phyloP scores from a whole-genome alignment of 2,113 vertebrate genomes.

The Cyprinus carpio region DNA sequence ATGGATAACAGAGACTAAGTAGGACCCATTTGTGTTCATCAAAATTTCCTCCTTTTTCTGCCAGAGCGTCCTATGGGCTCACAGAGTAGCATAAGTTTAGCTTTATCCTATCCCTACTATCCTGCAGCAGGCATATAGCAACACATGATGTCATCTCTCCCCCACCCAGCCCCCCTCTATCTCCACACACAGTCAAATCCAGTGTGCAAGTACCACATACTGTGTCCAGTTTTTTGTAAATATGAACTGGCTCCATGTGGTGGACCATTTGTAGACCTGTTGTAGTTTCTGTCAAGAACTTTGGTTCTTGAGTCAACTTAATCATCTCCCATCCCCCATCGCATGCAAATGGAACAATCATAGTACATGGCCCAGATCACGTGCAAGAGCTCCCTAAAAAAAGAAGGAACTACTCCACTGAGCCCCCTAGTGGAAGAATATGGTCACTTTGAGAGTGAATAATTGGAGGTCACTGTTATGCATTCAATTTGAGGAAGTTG shows the following conservation, averaged over 20 bases:
- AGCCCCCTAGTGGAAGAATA: slow-evolving; percentile 56
- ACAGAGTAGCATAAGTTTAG: slow-evolving; percentile 68
- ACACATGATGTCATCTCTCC: slow-evolving; percentile 81
- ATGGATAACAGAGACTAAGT: neutral
- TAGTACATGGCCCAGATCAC: slow-evolving; percentile 52
- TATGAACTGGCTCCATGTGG: slow-evolving; percentile 15
- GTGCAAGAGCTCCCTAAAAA: slow-evolving; percentile 25
- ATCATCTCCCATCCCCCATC: slow-evolving; percentile 46
- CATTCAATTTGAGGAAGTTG: neutral
- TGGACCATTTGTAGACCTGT: slow-evolving; percentile 36
- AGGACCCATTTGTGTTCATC: neutral
- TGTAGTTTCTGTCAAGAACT: slow-evolving; percentile 31
- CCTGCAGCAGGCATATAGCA: slow-evolving; percentile 80
- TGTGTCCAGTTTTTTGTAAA: slow-evolving; percentile 28
- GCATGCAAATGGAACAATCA: slow-evolving; percentile 60
- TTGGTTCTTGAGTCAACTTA: slow-evolving; percentile 20
- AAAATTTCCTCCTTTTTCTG: slow-evolving; percentile 40
- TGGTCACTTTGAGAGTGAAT: neutral
- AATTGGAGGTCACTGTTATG: neutral
- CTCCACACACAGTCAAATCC: slow-evolving; percentile 61
- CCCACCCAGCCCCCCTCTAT: slow-evolving; percentile 59
- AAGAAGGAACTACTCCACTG: neutral
- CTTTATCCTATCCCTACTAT: slow-evolving; percentile 71
- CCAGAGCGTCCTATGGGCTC: slow-evolving; percentile 51
- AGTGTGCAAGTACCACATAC: slow-evolving; percentile 32